phyloP scores from a whole-genome alignment of 1,140 invertebrate species.

The Eufriesea mexicana region DNA sequence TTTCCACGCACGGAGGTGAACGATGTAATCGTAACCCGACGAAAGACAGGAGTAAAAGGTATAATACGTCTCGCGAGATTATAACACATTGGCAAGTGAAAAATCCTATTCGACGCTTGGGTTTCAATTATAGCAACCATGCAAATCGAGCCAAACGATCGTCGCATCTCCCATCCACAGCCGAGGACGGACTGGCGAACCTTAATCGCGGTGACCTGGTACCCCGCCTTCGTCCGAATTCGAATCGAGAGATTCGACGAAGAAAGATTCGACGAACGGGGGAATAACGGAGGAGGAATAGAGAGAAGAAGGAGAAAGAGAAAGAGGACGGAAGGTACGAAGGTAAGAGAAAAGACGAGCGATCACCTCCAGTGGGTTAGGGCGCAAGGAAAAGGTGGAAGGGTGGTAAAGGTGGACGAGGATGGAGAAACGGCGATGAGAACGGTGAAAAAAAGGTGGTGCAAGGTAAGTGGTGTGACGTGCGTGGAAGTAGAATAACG shows the following conservation, averaged over 20 bases:
- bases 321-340: no score
- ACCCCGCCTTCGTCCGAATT: background rate
- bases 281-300: fast-evolving
- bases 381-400: no score
- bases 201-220: background rate
- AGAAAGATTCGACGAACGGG: background rate
- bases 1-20: background rate
- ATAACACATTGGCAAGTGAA: no score
- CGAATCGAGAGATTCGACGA: background rate
- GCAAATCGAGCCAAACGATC: no score
- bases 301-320: background rate
- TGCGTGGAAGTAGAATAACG: conserved; percentile 63
- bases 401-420: background rate
- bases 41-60: background rate
- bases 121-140: no score
- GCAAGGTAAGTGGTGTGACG: conserved; percentile 65
- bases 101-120: no score
- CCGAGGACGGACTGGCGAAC: no score
- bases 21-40: background rate
- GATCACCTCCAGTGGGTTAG: background rate
- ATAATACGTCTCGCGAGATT: no score
- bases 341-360: background rate
- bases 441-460: conserved; percentile 59
- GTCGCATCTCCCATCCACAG: background rate
- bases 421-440: conserved; percentile 53